A percentile compares a stretch with the other conserved stretches of the same genome.
These are phyloP conservation scores for Epirrita christyi DNA, from an alignment of 2,888 invertebrate species.

Conservation along the genomic window DNA sequence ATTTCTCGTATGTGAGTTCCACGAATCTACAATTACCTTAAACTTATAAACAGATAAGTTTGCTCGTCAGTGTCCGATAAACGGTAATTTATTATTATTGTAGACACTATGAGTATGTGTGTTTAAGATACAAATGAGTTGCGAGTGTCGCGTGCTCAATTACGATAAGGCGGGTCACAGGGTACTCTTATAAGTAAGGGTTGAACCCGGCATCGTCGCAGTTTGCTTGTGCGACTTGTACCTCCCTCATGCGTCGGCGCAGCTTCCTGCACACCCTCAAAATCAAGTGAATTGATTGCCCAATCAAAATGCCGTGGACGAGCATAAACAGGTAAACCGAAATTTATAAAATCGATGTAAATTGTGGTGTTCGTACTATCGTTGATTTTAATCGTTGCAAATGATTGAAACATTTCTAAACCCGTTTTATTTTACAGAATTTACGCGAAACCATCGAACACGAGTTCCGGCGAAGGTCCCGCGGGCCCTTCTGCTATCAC, in stretches of 20 bases:
- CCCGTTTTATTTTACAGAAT: conserved; percentile 60
- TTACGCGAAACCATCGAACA: conserved; percentile 79
- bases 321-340: conserved; percentile 75
- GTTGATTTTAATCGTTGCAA: background rate
- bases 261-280: conserved; percentile 74
- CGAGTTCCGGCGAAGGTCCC: conserved; percentile 59
- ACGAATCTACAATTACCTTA: conserved; percentile 4
- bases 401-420: background rate
- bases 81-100: conserved; percentile 30
- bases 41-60: conserved; percentile 14
- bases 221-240: conserved; percentile 48
- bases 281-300: conserved; percentile 66
- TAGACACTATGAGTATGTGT: conserved; percentile 11
- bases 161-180: conserved; percentile 73
- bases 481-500: conserved; percentile 34
- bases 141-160: conserved; percentile 71
- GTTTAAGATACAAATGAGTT: conserved; percentile 46
- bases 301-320: conserved; percentile 75
- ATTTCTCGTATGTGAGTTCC: background rate
- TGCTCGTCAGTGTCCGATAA: conserved; percentile 21
- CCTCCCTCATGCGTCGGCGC: conserved; percentile 67
- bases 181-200: conserved; percentile 67
- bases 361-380: background rate
- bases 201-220: conserved; percentile 51
- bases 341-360: background rate